phyloP scores from a whole-genome alignment of 53 echinoderm and acorn worm genomes.

The Holothuria leucospilota region DNA sequence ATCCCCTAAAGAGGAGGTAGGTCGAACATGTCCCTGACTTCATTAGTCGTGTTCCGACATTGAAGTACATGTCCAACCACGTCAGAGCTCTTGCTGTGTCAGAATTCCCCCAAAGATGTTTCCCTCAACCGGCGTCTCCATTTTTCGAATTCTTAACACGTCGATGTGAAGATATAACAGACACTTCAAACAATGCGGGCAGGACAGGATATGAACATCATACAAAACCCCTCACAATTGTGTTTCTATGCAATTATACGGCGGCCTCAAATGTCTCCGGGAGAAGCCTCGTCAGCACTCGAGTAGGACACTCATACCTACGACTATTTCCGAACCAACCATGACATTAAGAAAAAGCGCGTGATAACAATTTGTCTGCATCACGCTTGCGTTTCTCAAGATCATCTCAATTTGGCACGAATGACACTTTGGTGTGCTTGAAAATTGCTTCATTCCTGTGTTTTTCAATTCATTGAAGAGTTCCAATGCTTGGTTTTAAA shows the following conservation, averaged over 20 bases:
- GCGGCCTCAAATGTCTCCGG: conserved; percentile 21
- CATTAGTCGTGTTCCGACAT: too few species aligned
- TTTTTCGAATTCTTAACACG: conserved; percentile 29
- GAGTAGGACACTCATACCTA: not conserved
- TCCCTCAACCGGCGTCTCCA: conserved; percentile 2
- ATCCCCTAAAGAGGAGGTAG: too few species aligned
- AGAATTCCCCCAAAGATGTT: conserved; percentile 8
- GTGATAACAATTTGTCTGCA: conserved; percentile 11
- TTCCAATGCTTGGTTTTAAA: too few species aligned
- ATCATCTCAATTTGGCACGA: not conserved
- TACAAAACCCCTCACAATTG: too few species aligned
- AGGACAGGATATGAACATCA: too few species aligned
- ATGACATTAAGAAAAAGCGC: too few species aligned
- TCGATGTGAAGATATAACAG: conserved; percentile 9
- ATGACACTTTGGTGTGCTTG: conserved; percentile 20
- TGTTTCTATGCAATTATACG: too few species aligned
- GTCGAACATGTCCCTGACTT: too few species aligned
- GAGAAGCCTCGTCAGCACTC: conserved; percentile 18
- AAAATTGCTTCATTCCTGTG: not conserved
- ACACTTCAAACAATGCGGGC: conserved; percentile 22
- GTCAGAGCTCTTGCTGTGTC: conserved; percentile 9
- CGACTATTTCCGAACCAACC: too few species aligned
- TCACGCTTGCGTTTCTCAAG: conserved; percentile 12
- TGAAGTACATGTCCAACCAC: too few species aligned
- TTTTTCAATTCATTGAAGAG: conserved; percentile 24